Evolutionary conservation across 2,888 invertebrate genomes (phyloP), one percentile per base, ranked within the genome.

Genomic region (Phymatocera aterrima): DNA sequence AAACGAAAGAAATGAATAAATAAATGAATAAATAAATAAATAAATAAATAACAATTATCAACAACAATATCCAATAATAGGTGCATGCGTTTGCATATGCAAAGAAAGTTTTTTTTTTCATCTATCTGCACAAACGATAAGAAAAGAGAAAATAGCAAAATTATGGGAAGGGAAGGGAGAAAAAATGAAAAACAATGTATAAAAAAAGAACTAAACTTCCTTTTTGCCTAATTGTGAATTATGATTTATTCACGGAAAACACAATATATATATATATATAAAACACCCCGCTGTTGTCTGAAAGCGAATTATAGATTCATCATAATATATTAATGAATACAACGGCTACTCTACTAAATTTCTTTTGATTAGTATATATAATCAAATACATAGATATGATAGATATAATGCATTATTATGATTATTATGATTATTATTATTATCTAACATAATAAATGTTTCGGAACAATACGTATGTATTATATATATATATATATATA

Each of bases 1-100:
- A n/a, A n/a, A n/a, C n/a, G n/a, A n/a, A n/a, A n/a, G n/a, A n/a
- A n/a, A n/a, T 74, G 72, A 48, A 77, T 77, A 85, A 85, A 82
- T 85, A 83, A 84, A n/a, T n/a, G n/a, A n/a, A n/a, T n/a, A n/a
- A n/a, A n/a, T n/a, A n/a, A n/a, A n/a, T n/a, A n/a, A n/a, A n/a
- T 79, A 81, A 81, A 82, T 82, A 88, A 86, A 85, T 85, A 86
- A 87, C 87, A 88, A 43, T 43, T 43, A 43, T 43, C 8, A 43
- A n/a, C 40, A 65, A 65, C 40, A 57, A n/a, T 72, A 75, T 31
- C 75, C 57, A 75, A 75, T 75, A 37, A 5, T 24, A 51, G 40
- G 51, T 28, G 31, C n/a, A 43, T 43, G 12, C 43, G 1, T 57
- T 57, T n/a, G n/a, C 18, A 10, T n/a, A 75, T 46, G 28, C 15